Percentiles rank a stretch among this genome's conserved stretches.
phyloP scores from a whole-genome alignment of 2,888 invertebrate genomes.

The Anaspis maculata region DNA sequence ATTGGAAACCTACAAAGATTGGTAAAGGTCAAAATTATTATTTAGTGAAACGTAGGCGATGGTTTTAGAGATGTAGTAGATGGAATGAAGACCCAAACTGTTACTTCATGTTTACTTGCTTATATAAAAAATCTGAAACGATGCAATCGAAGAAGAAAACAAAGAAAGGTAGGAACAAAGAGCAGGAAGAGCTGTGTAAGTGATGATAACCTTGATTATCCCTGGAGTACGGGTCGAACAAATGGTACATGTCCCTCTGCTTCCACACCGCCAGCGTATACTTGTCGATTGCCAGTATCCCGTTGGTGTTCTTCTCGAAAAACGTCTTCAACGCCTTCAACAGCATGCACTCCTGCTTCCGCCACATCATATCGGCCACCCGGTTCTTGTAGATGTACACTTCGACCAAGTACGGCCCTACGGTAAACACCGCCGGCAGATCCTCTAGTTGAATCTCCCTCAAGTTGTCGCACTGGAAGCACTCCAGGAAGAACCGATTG shows the following conservation, averaged over 20 bases:
- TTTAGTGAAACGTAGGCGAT: too few species aligned
- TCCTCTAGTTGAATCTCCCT: constrained; percentile 47
- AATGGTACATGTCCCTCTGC: constrained; percentile 54
- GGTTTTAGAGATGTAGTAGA: too few species aligned
- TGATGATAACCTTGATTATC: too few species aligned
- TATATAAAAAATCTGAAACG: too few species aligned
- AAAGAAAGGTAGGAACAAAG: too few species aligned
- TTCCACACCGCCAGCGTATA: constrained; percentile 54
- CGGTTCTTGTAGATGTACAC: constrained; percentile 50
- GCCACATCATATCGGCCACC: constrained; percentile 40
- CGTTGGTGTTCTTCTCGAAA: constrained; percentile 44
- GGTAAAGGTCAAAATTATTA: too few species aligned
- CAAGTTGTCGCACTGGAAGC: constrained; percentile 43
- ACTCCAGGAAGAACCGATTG: constrained; percentile 51
- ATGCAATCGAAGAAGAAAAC: too few species aligned
- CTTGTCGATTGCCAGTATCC: constrained; percentile 52
- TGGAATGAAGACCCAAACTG: too few species aligned
- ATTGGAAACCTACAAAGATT: constrained; percentile 43
- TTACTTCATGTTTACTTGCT: too few species aligned
- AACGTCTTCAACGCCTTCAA: constrained; percentile 45
- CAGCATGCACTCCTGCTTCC: constrained; percentile 48
- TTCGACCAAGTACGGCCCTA: constrained; percentile 52
- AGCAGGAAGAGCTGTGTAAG: too few species aligned
- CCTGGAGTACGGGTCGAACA: constrained; percentile 59
- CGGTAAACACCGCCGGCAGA: constrained; percentile 48